Evolutionary conservation across 64 coral and sea anemone genomes (phyloP), one percentile per base, ranked within the genome.

Genomic region (Actinia equina): DNA sequence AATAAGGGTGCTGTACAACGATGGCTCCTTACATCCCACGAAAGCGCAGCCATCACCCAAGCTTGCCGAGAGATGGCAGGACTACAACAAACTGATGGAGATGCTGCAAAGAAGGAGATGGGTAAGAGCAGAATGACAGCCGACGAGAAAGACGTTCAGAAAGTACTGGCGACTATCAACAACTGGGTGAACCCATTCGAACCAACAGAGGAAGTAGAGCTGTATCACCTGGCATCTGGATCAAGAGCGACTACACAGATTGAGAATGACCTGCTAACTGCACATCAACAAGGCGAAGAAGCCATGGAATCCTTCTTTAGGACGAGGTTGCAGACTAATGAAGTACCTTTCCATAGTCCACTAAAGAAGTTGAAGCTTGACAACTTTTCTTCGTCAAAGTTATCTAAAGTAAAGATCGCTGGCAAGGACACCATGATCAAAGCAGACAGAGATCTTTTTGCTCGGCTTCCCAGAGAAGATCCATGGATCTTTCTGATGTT

Each of bases 381-480:
- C 27, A 80, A 22, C 17, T 80, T 80, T 80, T 51, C 78, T 12
- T 52, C 78, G 16, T 78, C 76, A 80, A 80, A 49, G 78, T 44
- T 80, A 17, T 80, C 78, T 13, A 86, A 76, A 76, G 55, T 85
- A 10, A 84, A 59, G 56, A 71, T 91, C 54, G 23, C 74, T 91
- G 91, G 86, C 20, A 81, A 81, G 20, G 91, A 92, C 45, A 43
- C 42, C 37, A 87, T 87, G 79, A 46, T 92, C 19, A 87, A 92
- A 76, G 90, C 90, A 51, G 90, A 87, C 80, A 86, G 85, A 83
- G 85, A 92, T 71, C 80, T 87, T n/a, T 92, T 92, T 87, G 77
- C 90, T 83, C 90, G 59, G 30, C 90, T 92, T 83, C 77, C 44
- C 85, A 92, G 55, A 82, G 37, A 52, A 86, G 90, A 87, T 84